phyloP scores from a whole-genome alignment of 2,797 vertebrate genomes.

The Lepilemur septentrionalis region DNA sequence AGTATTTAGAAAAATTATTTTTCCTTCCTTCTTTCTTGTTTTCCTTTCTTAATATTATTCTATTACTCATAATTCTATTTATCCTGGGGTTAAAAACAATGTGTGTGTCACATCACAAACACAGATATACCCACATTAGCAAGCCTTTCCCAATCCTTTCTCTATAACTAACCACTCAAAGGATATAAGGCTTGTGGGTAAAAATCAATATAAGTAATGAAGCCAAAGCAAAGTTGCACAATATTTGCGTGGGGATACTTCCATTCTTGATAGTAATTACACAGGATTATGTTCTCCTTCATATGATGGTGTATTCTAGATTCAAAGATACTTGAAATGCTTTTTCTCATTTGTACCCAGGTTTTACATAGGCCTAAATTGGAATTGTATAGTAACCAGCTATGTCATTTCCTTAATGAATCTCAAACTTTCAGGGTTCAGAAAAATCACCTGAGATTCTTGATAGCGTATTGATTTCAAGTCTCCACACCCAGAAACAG shows the following conservation, averaged over 20 bases:
- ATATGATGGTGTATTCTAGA: not conserved
- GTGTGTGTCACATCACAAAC: not conserved
- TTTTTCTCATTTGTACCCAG: not conserved
- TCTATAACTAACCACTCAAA: not conserved
- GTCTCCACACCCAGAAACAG: not conserved
- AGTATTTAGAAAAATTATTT: not conserved
- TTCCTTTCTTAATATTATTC: slow-evolving; percentile 2
- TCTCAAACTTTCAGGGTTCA: not conserved
- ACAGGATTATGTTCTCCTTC: not conserved
- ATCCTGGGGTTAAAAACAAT: not conserved
- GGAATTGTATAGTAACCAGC: not conserved
- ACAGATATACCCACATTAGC: not conserved
- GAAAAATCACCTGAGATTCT: not conserved
- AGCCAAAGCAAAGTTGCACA: not conserved
- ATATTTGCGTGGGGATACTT: not conserved
- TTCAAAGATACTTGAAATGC: not conserved
- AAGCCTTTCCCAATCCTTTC: not conserved
- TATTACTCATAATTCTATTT: not conserved
- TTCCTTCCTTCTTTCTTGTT: not conserved
- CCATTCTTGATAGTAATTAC: not conserved
- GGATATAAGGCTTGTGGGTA: not conserved
- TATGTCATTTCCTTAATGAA: not conserved
- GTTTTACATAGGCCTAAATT: not conserved
- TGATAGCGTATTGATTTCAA: not conserved
- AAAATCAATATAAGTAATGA: not conserved